Conservation (phyloP, 2,888 invertebrate genomes). For the Apamea crenata region DNA sequence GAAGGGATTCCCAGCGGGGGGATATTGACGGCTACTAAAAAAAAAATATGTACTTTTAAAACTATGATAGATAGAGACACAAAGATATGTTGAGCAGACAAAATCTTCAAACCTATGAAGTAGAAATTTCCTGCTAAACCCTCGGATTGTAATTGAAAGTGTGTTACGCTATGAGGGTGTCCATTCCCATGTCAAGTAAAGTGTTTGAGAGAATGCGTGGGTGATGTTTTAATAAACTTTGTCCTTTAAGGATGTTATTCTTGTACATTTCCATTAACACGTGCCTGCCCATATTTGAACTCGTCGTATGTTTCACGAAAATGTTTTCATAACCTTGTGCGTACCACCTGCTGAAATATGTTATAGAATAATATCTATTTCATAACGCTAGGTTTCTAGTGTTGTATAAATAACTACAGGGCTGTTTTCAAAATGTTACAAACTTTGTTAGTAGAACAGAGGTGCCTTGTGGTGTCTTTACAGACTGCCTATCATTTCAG, state of each 20-base stretch:
- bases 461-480: background rate
- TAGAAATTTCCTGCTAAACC: background rate
- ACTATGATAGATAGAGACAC: background rate
- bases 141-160: background rate
- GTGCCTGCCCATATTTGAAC: background rate
- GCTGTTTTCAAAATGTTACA: conserved; percentile 2
- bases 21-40: no score
- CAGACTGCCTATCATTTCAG: background rate
- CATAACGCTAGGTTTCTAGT: background rate
- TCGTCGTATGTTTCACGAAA: conserved; percentile 7
- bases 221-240: background rate
- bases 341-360: background rate
- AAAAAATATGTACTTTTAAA: background rate
- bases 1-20: no score
- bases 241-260: background rate
- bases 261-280: background rate
- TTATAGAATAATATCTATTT: conserved; percentile 7
- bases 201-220: background rate
- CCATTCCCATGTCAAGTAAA: background rate
- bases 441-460: background rate
- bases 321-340: background rate
- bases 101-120: background rate
- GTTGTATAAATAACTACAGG: conserved; percentile 5
- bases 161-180: background rate
- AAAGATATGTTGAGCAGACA: background rate